Evolutionary conservation across 2,888 invertebrate species (phyloP), one percentile per base, ranked within the genome.

Genomic region (Rotaria sp.): DNA sequence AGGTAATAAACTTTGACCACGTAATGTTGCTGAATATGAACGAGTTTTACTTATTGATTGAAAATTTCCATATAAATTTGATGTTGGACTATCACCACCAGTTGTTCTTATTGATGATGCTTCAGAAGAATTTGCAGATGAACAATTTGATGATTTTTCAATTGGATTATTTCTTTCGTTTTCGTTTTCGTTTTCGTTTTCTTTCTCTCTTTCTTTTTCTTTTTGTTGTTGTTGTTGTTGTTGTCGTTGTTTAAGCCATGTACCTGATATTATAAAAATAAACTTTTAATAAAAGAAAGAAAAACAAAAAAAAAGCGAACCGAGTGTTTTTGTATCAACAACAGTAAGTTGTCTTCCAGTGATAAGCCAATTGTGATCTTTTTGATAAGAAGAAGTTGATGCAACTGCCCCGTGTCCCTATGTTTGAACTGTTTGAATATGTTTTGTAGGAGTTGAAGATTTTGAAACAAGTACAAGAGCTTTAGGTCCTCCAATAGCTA

Each of bases 381-480:
- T 35, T 67, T 30, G 35, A 38, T 35, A 35, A 45, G 45, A 80
- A 80, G 80, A 80, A 45, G 45, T n/a, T 80, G 80, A 80, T 80
- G 80, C 45, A 80, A 80, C 45, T 80, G 80, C n/a, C 80, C 80
- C 80, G 80, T 80, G 45, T 80, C 80, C 80, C 80, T 80, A 80
- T 80, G 80, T 80, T 41, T 45, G 45, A 45, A 41, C 21, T 80
- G 80, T 18, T 45, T 26, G 80, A 45, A n/a, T 80, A 21, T 67
- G 67, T 35, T 67, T 67, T 7, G 67, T 67, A 3, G 67, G 35
- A 18, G 67, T 30, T 35, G 67, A 21, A 26, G 80, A 80, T 80
- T 80, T 80, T 0, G 80, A 80, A 80, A 80, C 45, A 80, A 80
- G 80, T n/a, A 80, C 80, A 35, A 80, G 80, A 45, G 45, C 35